Conservation (phyloP, 2,113 vertebrate genomes). For the Sander lucioperca region DNA sequence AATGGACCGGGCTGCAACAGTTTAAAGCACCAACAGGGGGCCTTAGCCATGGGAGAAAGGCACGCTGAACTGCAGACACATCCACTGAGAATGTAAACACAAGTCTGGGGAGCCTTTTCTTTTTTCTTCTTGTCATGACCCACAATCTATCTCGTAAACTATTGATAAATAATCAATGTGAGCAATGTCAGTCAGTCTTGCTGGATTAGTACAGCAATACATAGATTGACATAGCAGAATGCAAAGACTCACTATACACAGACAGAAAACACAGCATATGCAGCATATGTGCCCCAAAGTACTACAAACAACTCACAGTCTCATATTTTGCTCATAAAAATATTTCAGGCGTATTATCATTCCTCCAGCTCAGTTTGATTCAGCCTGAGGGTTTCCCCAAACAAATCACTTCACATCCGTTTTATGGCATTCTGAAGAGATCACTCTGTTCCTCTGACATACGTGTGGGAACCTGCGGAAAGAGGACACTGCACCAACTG, state of each 20-base stretch:
- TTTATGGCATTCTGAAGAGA: constrained; percentile 22
- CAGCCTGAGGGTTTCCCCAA: constrained; percentile 8
- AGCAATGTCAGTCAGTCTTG: background rate
- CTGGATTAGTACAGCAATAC: background rate
- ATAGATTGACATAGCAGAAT: background rate
- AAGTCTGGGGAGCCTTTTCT: background rate
- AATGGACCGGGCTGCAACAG: constrained; percentile 44
- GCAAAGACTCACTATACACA: background rate
- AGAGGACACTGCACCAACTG: constrained; percentile 50
- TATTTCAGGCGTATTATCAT: constrained; percentile 31
- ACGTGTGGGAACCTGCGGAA: constrained; percentile 36
- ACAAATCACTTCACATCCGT: constrained; percentile 25
- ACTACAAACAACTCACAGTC: background rate
- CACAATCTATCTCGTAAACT: constrained; percentile 9
- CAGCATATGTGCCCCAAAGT: background rate
- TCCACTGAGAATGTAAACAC: constrained; percentile 46
- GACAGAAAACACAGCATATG: background rate
- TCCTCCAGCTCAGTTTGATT: constrained; percentile 37
- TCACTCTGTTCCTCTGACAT: constrained; percentile 36
- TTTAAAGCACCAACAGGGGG: constrained; percentile 70
- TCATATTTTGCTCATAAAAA: background rate
- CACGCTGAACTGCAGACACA: constrained; percentile 52
- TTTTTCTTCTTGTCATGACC: background rate
- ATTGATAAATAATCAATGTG: background rate
- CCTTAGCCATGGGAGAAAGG: constrained; percentile 8